Percentiles rank a stretch among this genome's conserved stretches.
These are phyloP conservation scores for Sebastes steindachneri DNA, from an alignment of 2,797 vertebrate species.

Conservation along the genomic window DNA sequence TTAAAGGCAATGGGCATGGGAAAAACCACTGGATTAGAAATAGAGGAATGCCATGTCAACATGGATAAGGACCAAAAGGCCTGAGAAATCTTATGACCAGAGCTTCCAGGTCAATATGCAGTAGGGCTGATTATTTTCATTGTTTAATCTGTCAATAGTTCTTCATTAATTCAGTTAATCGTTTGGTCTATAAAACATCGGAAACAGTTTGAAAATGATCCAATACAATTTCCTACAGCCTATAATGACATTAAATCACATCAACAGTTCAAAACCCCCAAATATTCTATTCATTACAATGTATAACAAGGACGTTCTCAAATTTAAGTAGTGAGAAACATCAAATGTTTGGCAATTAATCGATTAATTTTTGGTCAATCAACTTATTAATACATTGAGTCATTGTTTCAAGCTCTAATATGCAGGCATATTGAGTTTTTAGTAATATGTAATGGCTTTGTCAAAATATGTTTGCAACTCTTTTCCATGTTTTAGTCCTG, in stretches of 20 bases:
- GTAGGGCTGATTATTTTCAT: background rate
- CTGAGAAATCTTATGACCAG: background rate
- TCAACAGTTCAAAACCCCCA: background rate
- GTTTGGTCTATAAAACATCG: background rate
- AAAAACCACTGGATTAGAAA: background rate
- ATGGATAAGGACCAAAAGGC: background rate
- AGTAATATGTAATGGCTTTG: background rate
- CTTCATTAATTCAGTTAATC: background rate
- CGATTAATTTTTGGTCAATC: rapidly evolving
- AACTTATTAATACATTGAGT: background rate
- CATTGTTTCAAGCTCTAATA: background rate
- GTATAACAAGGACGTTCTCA: background rate
- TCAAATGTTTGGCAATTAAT: background rate
- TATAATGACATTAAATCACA: background rate
- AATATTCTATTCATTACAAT: background rate
- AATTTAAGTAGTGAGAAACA: background rate
- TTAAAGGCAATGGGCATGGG: background rate
- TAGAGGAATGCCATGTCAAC: background rate
- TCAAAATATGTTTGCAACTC: background rate
- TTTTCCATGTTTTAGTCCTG: background rate
- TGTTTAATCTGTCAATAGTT: background rate
- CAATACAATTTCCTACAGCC: background rate
- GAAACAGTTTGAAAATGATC: background rate
- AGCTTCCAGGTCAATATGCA: background rate
- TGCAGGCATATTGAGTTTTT: background rate